Conservation (phyloP, 2,113 vertebrate species). For the Lepus americanus region DNA sequence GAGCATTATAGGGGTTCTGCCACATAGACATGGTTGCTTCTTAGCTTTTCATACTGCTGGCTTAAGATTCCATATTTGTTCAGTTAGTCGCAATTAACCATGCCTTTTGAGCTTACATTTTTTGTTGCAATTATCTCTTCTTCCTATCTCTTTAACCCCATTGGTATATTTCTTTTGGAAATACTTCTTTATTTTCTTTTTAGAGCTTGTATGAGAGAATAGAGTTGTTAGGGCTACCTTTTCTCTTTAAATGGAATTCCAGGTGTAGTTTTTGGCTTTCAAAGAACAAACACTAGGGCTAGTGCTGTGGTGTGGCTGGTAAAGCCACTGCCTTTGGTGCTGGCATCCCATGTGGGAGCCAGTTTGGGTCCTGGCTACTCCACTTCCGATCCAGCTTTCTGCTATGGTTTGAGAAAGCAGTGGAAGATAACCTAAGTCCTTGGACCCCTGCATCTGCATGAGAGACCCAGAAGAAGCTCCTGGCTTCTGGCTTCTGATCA, state of each 20-base stretch:
- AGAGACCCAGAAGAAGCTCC: no score
- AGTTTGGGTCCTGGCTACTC: no score
- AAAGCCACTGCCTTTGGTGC: no score
- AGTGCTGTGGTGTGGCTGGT: no score
- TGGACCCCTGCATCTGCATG: no score
- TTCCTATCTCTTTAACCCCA: background rate
- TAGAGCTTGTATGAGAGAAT: background rate
- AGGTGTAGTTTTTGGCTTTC: background rate
- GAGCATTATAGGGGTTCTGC: background rate
- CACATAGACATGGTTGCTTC: background rate
- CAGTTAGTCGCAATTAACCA: background rate
- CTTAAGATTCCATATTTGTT: background rate
- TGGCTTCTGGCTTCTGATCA: no score
- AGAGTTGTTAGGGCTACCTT: background rate
- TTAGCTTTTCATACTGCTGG: background rate
- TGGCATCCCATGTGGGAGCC: no score
- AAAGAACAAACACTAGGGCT: background rate
- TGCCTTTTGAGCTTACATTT: background rate
- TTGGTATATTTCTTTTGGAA: background rate
- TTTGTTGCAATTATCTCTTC: background rate
- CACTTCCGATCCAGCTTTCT: no score
- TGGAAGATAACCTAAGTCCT: no score
- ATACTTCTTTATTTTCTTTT: background rate
- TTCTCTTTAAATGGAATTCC: background rate
- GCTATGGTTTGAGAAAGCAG: no score